Percentiles rank a stretch among this genome's conserved stretches.
These are phyloP conservation scores for Bemisia tabaci DNA, from an alignment of 1,140 invertebrate species.

Conservation along the genomic window DNA sequence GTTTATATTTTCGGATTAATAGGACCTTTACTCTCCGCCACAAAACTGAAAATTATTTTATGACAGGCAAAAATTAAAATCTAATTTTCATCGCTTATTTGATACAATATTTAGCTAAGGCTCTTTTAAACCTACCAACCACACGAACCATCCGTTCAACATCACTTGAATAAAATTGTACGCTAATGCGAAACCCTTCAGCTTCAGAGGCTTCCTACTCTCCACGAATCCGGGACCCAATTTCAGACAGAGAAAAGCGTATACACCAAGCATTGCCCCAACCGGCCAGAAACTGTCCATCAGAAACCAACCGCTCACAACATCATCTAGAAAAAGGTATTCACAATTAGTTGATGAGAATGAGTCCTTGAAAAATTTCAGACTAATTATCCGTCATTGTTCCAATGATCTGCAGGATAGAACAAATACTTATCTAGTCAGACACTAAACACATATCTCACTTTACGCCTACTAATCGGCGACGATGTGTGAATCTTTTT, in stretches of 20 bases:
- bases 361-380: no score
- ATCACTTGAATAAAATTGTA: conserved; percentile 58
- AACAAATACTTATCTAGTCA: no score
- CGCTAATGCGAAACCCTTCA: conserved; percentile 44
- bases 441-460: no score
- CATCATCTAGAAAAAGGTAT: conserved; percentile 35
- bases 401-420: no score
- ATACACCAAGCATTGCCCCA: conserved; percentile 41
- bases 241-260: conserved; percentile 49
- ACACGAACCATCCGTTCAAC: conserved; percentile 45
- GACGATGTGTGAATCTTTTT: no score
- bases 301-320: conserved; percentile 52
- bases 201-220: conserved; percentile 44
- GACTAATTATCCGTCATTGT: no score
- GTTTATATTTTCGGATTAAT: no score
- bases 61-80: not conserved
- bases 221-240: conserved; percentile 58
- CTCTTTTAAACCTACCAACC: conserved; percentile 36
- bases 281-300: conserved; percentile 56
- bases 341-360: no score
- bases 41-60: not conserved
- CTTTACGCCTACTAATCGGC: no score
- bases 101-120: no score
- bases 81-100: no score
- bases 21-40: no score